Conservation (phyloP, 2,113 vertebrate genomes). For the Stictonetta naevosa region DNA sequence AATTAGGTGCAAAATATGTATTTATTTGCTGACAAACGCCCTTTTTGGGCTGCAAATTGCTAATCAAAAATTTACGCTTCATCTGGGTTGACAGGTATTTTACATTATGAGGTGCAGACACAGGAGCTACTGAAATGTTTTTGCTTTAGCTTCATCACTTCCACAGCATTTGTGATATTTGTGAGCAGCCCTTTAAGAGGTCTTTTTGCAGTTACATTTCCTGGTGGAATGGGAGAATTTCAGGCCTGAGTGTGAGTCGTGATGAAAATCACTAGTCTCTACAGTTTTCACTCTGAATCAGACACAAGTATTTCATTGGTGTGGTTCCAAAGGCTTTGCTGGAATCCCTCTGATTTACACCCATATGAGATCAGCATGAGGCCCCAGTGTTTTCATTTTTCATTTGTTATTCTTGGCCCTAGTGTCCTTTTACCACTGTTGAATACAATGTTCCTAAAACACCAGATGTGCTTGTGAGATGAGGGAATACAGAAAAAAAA, state of each 20-base stretch:
- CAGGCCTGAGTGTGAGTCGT: neutral
- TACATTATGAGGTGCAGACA: neutral
- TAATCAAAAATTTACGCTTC: neutral
- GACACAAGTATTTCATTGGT: slow-evolving; percentile 32
- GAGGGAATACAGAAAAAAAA: slow-evolving; percentile 14
- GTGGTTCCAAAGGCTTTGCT: slow-evolving; percentile 46
- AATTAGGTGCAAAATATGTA: neutral
- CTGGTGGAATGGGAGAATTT: slow-evolving; percentile 13
- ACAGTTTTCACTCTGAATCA: slow-evolving; percentile 16
- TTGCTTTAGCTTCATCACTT: neutral
- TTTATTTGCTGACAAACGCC: neutral
- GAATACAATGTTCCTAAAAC: slow-evolving; percentile 70
- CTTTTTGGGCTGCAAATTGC: neutral
- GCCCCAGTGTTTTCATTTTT: slow-evolving; percentile 58
- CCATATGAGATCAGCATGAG: slow-evolving; percentile 64
- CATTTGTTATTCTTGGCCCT: slow-evolving; percentile 62
- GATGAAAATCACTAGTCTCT: neutral
- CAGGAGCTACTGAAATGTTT: neutral
- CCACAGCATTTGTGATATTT: neutral
- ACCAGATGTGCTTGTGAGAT: slow-evolving; percentile 61
- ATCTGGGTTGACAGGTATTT: neutral
- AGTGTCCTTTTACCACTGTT: slow-evolving; percentile 36
- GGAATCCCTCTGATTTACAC: slow-evolving; percentile 63
- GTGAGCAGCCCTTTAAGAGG: neutral
- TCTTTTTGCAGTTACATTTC: slow-evolving; percentile 1